phyloP scores from a whole-genome alignment of 2,888 invertebrate species.

The Bhutanitis thaidina region DNA sequence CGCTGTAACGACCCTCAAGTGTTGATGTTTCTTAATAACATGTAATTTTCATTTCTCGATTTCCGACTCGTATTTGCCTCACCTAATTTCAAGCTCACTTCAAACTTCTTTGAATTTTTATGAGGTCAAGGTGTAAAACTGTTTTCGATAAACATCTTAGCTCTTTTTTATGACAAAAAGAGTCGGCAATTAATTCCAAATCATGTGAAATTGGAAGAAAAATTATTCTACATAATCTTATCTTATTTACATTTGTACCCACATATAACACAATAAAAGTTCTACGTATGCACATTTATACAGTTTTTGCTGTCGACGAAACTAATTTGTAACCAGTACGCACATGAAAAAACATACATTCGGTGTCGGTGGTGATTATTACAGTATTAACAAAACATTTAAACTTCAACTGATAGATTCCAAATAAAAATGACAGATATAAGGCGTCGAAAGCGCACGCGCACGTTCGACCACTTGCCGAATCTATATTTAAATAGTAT shows the following conservation, averaged over 20 bases:
- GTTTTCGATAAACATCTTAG: constrained; percentile 35
- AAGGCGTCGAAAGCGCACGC: constrained; percentile 56
- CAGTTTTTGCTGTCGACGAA: constrained; percentile 9
- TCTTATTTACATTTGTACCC: neutral
- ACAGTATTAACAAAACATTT: constrained; percentile 38
- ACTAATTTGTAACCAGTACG: constrained; percentile 19
- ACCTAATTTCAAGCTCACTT: constrained; percentile 62
- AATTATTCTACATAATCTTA: neutral
- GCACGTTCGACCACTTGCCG: constrained; percentile 49
- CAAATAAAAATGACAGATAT: constrained; percentile 66
- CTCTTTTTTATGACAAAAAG: neutral
- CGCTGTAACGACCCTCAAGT: constrained; percentile 69
- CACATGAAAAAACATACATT: constrained; percentile 29
- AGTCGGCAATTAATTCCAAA: constrained; percentile 2
- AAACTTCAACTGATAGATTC: constrained; percentile 42
- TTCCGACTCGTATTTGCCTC: constrained; percentile 68
- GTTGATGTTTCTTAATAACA: constrained; percentile 76
- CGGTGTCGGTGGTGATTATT: constrained; percentile 41
- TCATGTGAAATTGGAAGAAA: neutral
- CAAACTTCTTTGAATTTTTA: constrained; percentile 61
- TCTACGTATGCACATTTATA: too few species aligned
- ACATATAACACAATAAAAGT: too few species aligned
- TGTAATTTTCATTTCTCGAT: constrained; percentile 71
- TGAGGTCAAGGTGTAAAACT: constrained; percentile 33
- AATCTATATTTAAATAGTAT: constrained; percentile 75